Base-by-base conservation (phyloP, 2,113 vertebrate genomes). In the Tretioscincus oriximinensis region DNA sequence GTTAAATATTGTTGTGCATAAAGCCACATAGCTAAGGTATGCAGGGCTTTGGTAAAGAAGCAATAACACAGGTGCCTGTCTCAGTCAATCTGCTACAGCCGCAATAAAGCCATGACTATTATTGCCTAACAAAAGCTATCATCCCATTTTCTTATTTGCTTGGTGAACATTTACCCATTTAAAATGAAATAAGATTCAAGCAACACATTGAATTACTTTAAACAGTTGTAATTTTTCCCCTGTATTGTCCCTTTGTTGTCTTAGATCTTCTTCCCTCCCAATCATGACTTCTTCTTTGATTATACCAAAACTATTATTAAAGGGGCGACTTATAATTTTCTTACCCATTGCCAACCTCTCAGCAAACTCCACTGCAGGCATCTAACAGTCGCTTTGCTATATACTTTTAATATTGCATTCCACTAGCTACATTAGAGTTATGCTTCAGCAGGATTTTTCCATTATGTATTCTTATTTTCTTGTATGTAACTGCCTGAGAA, bases 391-490 rank as follows among this genome's bases (percentile, higher is more conserved):
- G 3, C n/a, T 77, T 11, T 28, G 14, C 8, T 66, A 66, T 11
- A 28, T 81, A 64, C 26, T 0, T 0, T 16, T 47, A 1, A 49
- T 75, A 58, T n/a, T 65, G 1, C 1, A 22, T 29, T 85, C 68
- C 64, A 1, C 71, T 85, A 77, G 4, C 1, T 20, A 5, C 60
- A 1, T 4, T 81, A 60, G 29, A 73, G 54, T 68, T 75, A 84
- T 11, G 70, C 47, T 63, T 0, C 0, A 71, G 70, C 24, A 35
- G n/a, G 61, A 26, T 49, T 80, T 80, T 79, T 74, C 41, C n/a
- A 76, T 68, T 86, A 78, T 68, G 22, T 73, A 76, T 73, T 85
- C 71, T 51, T 35, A 49, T 18, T 9, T 54, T 20, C 65, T 69
- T 77, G 0, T 73, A 10, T 7, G 20, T 68, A 71, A 24, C 61